Evolutionary conservation across 1,140 invertebrate species (phyloP).

Genomic region (Drosophila willistoni): DNA sequence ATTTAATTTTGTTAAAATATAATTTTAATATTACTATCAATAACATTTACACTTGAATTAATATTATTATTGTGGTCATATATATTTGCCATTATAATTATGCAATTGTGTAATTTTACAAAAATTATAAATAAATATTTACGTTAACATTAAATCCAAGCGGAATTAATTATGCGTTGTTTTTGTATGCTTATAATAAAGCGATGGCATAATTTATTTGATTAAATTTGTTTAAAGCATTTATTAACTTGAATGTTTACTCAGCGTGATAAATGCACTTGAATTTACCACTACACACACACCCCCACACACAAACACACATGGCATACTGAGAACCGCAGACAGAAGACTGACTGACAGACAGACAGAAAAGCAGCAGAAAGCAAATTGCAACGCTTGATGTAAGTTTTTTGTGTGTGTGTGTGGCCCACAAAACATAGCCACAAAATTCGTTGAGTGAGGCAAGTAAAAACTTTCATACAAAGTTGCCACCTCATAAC

Average conservation of each 20-base stretch:
- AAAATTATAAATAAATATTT: slow-evolving; percentile 42
- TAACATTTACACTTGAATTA: background rate
- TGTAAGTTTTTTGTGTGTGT: slow-evolving; percentile 4
- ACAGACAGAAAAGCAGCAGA: slow-evolving; percentile 14
- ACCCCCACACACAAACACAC: slow-evolving; percentile 27
- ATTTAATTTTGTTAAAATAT: too few relatives aligned
- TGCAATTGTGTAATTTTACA: slow-evolving; percentile 32
- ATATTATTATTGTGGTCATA: background rate
- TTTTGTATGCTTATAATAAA: slow-evolving; percentile 16
- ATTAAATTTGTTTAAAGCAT: slow-evolving; percentile 2
- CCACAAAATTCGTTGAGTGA: slow-evolving; percentile 10
- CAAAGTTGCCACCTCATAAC: slow-evolving; percentile 6
- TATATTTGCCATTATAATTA: slow-evolving; percentile 22
- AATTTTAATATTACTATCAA: too few relatives aligned
- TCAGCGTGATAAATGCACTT: slow-evolving; percentile 57
- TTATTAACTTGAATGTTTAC: slow-evolving; percentile 31
- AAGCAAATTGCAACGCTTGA: slow-evolving; percentile 61
- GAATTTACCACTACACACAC: slow-evolving; percentile 48
- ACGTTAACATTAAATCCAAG: slow-evolving; percentile 56
- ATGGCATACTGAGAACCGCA: background rate
- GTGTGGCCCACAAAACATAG: slow-evolving; percentile 14
- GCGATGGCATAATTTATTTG: slow-evolving; percentile 26
- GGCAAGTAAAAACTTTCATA: slow-evolving; percentile 5
- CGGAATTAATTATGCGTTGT: slow-evolving; percentile 25
- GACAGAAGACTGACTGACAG: slow-evolving; percentile 25